Evolutionary conservation across 2,797 vertebrate species (phyloP).

Genomic region (Danionella dracula): DNA sequence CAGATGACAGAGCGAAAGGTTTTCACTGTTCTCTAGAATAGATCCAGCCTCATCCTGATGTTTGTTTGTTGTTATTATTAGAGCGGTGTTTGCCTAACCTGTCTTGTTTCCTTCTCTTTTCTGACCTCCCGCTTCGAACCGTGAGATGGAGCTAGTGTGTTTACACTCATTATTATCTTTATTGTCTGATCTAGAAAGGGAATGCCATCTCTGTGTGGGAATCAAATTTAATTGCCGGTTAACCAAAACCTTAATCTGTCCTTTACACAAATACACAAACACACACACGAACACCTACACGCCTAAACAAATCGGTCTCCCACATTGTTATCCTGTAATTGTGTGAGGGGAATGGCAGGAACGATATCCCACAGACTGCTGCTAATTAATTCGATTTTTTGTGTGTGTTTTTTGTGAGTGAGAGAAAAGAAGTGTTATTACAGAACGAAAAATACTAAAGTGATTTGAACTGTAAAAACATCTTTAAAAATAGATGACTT

Average conservation of each 20-base stretch:
- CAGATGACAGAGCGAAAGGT: background rate
- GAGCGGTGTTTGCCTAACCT: background rate
- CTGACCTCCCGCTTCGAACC: background rate
- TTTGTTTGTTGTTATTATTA: conserved; percentile 12
- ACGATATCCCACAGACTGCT: background rate
- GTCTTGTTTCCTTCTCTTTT: background rate
- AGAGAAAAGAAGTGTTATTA: too few relatives aligned
- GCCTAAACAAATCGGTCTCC: background rate
- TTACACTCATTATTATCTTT: conserved; percentile 1
- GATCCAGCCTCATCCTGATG: background rate
- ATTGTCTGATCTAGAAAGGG: background rate
- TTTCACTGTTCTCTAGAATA: background rate
- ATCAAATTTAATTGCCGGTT: background rate
- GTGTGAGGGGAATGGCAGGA: background rate
- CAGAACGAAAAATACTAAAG: too few relatives aligned
- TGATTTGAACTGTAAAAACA: too few relatives aligned
- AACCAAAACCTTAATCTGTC: background rate
- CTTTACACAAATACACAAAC: background rate
- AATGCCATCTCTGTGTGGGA: background rate
- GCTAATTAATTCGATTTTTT: background rate
- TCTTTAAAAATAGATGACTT: too few relatives aligned
- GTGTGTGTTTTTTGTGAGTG: background rate
- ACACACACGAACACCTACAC: background rate
- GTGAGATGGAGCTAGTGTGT: background rate
- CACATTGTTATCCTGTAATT: conserved; percentile 4